Conservation (phyloP, 2,113 vertebrate species). For the Leucosticte australis region DNA sequence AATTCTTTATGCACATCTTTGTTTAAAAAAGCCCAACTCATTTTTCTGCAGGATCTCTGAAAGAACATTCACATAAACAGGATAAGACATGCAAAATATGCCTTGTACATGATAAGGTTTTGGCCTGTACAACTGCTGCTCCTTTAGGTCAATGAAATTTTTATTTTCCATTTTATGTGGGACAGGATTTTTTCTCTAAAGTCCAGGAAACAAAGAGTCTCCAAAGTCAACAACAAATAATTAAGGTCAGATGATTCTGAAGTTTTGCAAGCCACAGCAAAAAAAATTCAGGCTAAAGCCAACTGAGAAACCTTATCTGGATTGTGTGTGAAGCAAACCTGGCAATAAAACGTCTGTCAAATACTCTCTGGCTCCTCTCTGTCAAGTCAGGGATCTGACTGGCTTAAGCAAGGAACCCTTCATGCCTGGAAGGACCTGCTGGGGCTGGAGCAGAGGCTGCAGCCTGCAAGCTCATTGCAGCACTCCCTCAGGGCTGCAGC, state of each 20-base stretch:
- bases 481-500: background rate
- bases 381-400: background rate
- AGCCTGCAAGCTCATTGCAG: background rate
- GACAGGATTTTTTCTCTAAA: background rate
- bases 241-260: background rate
- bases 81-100: background rate
- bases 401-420: background rate
- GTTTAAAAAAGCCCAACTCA: background rate
- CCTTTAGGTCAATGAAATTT: background rate
- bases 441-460: background rate
- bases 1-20: background rate
- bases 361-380: constrained; percentile 5
- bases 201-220: background rate
- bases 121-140: background rate
- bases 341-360: background rate
- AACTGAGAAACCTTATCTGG: constrained; percentile 19
- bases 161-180: background rate
- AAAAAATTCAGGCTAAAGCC: background rate
- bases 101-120: background rate
- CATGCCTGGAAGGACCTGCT: background rate
- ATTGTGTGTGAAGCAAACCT: background rate
- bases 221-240: background rate
- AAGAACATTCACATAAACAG: background rate
- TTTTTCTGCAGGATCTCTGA: background rate
- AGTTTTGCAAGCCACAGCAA: constrained; percentile 1